phyloP scores from a whole-genome alignment of 1,140 invertebrate genomes.

The Palaemon carinicauda region DNA sequence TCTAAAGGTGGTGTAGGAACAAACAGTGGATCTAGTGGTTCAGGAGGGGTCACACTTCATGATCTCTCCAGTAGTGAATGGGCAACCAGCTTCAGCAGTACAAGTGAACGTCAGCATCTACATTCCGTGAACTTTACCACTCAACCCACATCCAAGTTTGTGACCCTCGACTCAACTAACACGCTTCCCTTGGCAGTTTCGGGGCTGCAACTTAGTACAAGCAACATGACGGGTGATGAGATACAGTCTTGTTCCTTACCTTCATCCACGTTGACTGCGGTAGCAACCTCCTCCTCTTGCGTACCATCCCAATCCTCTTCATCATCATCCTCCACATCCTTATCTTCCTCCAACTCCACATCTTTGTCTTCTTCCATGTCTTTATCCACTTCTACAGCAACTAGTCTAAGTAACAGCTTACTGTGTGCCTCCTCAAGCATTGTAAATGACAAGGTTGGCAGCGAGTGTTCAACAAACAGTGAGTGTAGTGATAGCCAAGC shows the following conservation, averaged over 20 bases:
- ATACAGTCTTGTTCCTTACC: conserved; percentile 48
- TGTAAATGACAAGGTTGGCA: conserved; percentile 43
- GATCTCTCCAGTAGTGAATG: conserved; percentile 51
- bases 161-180: conserved; percentile 51
- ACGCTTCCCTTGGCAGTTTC: conserved; percentile 56
- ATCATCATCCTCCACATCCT: conserved; percentile 15
- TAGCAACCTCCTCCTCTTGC: background rate
- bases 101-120: conserved; percentile 43
- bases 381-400: conserved; percentile 46
- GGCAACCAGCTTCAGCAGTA: conserved; percentile 53
- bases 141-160: conserved; percentile 51
- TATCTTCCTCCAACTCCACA: conserved; percentile 25
- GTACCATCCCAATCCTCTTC: conserved; percentile 36
- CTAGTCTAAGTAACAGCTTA: conserved; percentile 58
- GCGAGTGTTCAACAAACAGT: conserved; percentile 49
- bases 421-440: conserved; percentile 50
- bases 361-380: conserved; percentile 27
- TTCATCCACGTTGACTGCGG: conserved; percentile 6
- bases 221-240: conserved; percentile 55
- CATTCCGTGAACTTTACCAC: conserved; percentile 53
- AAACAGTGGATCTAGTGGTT: conserved; percentile 31
- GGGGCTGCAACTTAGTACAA: conserved; percentile 57
- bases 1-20: conserved; percentile 22
- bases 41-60: conserved; percentile 42
- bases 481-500: conserved; percentile 35